Evolutionary conservation across 2,113 vertebrate species (phyloP), one percentile per base, ranked within the genome.

Genomic region (Mola mola): DNA sequence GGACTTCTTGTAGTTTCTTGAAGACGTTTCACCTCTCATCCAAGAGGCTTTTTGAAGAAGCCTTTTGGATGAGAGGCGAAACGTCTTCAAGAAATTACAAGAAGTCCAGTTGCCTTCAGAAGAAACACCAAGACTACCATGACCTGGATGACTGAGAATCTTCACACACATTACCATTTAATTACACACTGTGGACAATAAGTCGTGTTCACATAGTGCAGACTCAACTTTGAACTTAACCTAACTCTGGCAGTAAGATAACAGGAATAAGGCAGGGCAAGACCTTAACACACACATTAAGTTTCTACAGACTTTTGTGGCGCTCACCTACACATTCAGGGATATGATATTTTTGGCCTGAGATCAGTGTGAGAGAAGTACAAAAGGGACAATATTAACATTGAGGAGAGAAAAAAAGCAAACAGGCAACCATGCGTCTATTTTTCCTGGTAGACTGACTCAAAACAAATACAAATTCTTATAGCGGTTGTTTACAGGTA

Each of bases 321-420:
- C n/a, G 88, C 93, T 95, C 93, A 95, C 93, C 92, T 83, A 85
- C 83, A 89, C 91, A 90, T 88, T 92, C 93, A 34, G 79, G 87
- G 73, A 94, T 88, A 79, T 92, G 86, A 72, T 93, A 81, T 92
- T 92, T 94, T 84, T 94, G 94, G 87, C 93, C 94, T 94, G 81
- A 90, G 72, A 79, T 77, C 50, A 92, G 81, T 78, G 83, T 55
- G 25, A 73, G 69, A 82, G 64, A 76, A 52, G 67, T 74, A 60
- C 52, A 69, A 62, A 78, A 83, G 84, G 81, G 66, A 90, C 49
- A 91, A 84, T 37, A 58, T 78, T 53, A 87, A 75, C 46, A 83
- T 8, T 43, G 53, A 79, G 57, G 61, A 81, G 66, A 81, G 25
- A 61, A 52, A 52, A 61, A 52, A 52, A 40, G 44, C 20, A 43